Conservation (phyloP, 2,888 invertebrate genomes). For the Glomeris marginata region DNA sequence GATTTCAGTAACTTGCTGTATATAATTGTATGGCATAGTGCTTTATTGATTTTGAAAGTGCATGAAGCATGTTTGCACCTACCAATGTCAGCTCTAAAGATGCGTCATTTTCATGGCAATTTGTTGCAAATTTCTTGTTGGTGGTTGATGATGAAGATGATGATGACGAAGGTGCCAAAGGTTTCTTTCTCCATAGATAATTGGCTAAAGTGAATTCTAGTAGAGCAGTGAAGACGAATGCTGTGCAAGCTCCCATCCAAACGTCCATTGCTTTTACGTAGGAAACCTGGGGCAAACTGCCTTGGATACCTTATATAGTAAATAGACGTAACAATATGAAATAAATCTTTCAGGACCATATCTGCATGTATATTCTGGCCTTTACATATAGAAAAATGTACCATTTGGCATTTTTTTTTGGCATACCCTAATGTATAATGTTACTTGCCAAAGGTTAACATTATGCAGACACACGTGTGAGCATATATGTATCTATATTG, state of each 20-base stretch:
- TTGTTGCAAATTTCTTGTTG: not conserved
- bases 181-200: slow-evolving; percentile 32
- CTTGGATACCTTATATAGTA: slow-evolving; percentile 6
- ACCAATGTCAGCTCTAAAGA: too few relatives aligned
- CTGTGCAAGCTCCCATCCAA: slow-evolving; percentile 27
- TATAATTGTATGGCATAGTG: too few relatives aligned
- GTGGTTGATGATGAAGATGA: not conserved
- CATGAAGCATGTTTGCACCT: too few relatives aligned
- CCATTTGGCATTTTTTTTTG: too few relatives aligned
- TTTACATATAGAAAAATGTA: too few relatives aligned
- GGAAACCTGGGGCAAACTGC: slow-evolving; percentile 12
- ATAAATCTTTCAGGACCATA: not conserved
- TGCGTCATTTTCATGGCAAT: not conserved
- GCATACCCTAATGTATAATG: too few relatives aligned
- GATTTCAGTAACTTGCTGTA: too few relatives aligned
- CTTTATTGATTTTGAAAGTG: too few relatives aligned
- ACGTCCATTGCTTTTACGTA: slow-evolving; percentile 25
- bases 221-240: slow-evolving; percentile 36
- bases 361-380: too few relatives aligned
- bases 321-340: not conserved
- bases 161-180: not conserved
- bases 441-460: too few relatives aligned
- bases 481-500: too few relatives aligned
- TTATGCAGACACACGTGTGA: too few relatives aligned
- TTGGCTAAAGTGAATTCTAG: slow-evolving; percentile 36